Evolutionary conservation across 2,888 invertebrate species (phyloP).

Genomic region (Sarcophaga subvicina): DNA sequence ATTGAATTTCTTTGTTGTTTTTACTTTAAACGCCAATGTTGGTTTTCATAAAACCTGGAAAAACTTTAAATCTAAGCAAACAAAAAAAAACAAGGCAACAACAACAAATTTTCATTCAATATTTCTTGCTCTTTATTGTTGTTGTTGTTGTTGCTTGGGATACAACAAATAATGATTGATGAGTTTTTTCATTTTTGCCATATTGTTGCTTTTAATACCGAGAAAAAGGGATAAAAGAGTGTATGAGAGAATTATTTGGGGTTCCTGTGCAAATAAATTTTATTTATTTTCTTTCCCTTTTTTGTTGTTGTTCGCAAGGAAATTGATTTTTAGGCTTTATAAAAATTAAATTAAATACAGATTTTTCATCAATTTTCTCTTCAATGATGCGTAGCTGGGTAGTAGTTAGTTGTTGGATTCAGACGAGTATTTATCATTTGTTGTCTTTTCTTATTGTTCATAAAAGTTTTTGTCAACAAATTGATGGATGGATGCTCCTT

Average conservation of each 20-base stretch:
- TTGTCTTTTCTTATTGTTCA: too few relatives aligned
- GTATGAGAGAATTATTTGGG: neutral
- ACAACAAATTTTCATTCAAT: conserved; percentile 1
- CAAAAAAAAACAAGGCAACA: too few relatives aligned
- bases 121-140: conserved; percentile 27
- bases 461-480: too few relatives aligned
- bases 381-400: too few relatives aligned
- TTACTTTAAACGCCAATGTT: neutral
- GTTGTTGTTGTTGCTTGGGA: conserved; percentile 1
- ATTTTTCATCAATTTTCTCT: neutral
- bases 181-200: conserved; percentile 52
- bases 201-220: conserved; percentile 14
- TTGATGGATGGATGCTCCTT: too few relatives aligned
- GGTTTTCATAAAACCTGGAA: neutral
- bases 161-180: conserved; percentile 56
- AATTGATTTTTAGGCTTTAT: conserved; percentile 27
- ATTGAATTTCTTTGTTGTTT: neutral
- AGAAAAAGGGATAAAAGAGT: neutral
- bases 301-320: neutral
- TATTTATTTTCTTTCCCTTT: neutral
- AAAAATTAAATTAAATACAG: conserved; percentile 28
- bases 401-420: too few relatives aligned
- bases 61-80: neutral
- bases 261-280: neutral
- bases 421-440: too few relatives aligned